Base-by-base conservation (phyloP, 2,797 vertebrate genomes). In the Phalanger gymnotis region DNA sequence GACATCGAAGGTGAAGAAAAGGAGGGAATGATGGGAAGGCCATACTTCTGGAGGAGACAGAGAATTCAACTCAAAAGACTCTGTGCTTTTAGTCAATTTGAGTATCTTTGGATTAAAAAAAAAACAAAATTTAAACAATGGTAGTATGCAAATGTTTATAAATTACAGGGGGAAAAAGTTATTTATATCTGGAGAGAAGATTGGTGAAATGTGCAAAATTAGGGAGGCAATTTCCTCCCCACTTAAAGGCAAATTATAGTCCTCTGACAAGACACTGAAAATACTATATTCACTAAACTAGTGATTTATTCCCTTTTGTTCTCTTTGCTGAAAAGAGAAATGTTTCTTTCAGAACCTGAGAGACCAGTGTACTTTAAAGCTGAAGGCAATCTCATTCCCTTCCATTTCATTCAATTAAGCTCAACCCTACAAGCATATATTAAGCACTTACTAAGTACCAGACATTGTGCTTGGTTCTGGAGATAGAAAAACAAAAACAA, bases 121-220 rank as follows among this genome's bases (percentile, higher is more conserved):
- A 93, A 28, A 16, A 31, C 5, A 56, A 94, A 96, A 87, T 93
- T 47, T 52, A 96, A 96, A 97, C 91, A 96, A 95, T 54, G 10
- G 22, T 27, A 93, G 34, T 40, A 93, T 93, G 56, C 61, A 57
- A 93, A 28, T 87, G 96, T 97, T 95, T 55, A 73, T 95, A 87
- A 94, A 92, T 96, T 92, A 90, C 66, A 97, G 54, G 92, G 95
- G 94, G 90, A 91, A 27, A 47, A 51, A 51, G 73, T 87, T 96
- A 96, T 97, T 97, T 96, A 95, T 94, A 97, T 93, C 53, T 96
- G 92, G 40, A 92, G 95, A 96, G 90, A 93, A 94, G 91, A 0
- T 56, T 94, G 27, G 81, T 90, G 47, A 95, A 95, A 91, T 52
- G 89, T 25, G 90, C 58, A 54, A 92, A 97, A 94, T 96, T 87